Base-by-base conservation (phyloP, 2,888 invertebrate genomes). In the Xestoiulus laeticollis region DNA sequence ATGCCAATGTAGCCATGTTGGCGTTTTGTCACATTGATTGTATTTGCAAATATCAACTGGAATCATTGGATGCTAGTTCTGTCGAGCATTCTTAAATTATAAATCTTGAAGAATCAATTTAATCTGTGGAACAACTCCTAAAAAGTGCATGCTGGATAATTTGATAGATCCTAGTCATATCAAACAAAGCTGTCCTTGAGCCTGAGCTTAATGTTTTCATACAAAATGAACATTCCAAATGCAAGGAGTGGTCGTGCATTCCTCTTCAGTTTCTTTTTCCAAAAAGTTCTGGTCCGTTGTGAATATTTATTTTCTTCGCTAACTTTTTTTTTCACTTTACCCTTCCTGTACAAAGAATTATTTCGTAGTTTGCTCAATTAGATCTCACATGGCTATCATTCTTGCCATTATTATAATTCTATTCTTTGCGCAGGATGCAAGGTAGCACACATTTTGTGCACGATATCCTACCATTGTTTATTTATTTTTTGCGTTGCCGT, bases 211-310 rank as follows among this genome's bases (percentile, higher is more conserved):
- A 26, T 44, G 22, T 43, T 26, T 85, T 38, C 22, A 85, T 33
- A 43, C 43, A 85, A 85, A 85, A 26, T 85, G 22, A 85, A 85
- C 85, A 85, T 85, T 85, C 85, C 85, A 43, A 85, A 85, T 38
- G 85, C 44, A 85, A 43, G 84, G 43, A 22, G 44, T 85, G 38
- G 44, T 85, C 85, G 44, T 85, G 78, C 78, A 78, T 78, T 78
- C 78, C 78, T 78, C 78, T 78, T 78, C 30, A 32, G 30, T 32
- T 68, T 48, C 16, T 78, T 30, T 32, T 78, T 30, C 30, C 30
- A 78, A 78, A 78, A 26, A 30, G 78, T 78, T 14, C 78, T 78
- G 78, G 78, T 78, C 78, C 78, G 78, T 78, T 78, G 78, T 78
- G 78, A 78, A 78, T 78, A 78, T 78, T 78, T 78, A 78, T 78